Percentiles rank a stretch among this genome's conserved stretches.
phyloP scores from a whole-genome alignment of 2,113 vertebrate species.

The Grantiella picta region DNA sequence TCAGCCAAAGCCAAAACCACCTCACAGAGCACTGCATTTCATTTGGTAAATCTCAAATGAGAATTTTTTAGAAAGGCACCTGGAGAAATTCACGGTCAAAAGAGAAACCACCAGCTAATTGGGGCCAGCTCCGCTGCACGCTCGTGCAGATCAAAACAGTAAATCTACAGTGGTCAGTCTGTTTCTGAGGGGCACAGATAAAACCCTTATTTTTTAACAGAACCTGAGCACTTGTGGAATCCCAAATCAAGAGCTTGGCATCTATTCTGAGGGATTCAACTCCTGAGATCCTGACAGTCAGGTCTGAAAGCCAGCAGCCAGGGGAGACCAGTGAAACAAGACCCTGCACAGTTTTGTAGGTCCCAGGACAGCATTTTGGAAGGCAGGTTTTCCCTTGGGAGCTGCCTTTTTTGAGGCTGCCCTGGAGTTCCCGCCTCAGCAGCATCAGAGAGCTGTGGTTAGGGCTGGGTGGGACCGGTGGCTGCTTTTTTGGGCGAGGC shows the following conservation, averaged over 20 bases:
- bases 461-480: neutral
- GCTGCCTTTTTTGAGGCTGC: neutral
- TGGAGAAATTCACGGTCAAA: neutral
- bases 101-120: neutral
- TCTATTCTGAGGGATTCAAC: neutral
- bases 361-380: neutral
- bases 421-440: neutral
- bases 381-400: neutral
- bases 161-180: neutral
- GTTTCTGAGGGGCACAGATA: neutral
- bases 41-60: neutral
- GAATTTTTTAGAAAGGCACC: neutral
- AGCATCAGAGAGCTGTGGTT: neutral
- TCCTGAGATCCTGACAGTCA: neutral
- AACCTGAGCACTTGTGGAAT: neutral
- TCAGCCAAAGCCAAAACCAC: neutral
- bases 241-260: neutral
- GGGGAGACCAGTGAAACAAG: neutral
- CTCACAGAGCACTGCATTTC: neutral
- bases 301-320: neutral
- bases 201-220: neutral
- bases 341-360: neutral
- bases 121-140: neutral
- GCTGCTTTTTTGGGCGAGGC: neutral
- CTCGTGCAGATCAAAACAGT: accelerated